phyloP scores from a whole-genome alignment of 2,888 invertebrate genomes.

The Entomobrya multifasciata region DNA sequence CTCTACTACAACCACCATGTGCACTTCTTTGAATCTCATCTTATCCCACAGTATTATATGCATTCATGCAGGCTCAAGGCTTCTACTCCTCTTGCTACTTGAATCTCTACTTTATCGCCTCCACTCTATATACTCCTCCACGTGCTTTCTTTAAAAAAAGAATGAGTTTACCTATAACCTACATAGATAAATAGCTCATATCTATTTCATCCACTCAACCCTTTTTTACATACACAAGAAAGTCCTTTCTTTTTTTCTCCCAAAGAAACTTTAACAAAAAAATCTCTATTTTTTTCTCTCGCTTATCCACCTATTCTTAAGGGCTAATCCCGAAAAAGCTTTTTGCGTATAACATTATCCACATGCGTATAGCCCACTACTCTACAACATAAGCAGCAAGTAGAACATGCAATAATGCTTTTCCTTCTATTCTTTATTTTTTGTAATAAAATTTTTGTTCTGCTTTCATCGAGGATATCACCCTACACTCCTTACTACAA shows the following conservation, averaged over 20 bases:
- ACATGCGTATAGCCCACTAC: neutral
- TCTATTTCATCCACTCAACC: conserved; percentile 23
- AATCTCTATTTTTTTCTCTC: conserved; percentile 1
- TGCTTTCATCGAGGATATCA: conserved; percentile 1
- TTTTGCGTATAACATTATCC: conserved; percentile 14
- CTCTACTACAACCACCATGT: too few species aligned
- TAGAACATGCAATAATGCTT: neutral
- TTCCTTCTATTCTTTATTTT: neutral
- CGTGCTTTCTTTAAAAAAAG: neutral
- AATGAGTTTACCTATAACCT: conserved; percentile 19
- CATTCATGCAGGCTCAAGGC: too few species aligned
- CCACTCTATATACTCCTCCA: neutral
- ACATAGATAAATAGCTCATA: conserved; percentile 36
- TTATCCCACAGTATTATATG: too few species aligned
- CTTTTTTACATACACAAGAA: neutral
- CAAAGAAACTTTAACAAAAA: conserved; percentile 1
- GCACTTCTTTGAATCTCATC: neutral
- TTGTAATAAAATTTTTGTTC: too few species aligned
- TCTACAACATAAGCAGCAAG: too few species aligned
- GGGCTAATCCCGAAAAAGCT: conserved; percentile 28
- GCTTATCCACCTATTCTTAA: conserved; percentile 6
- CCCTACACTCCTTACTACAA: neutral
- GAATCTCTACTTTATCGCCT: conserved; percentile 18
- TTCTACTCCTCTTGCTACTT: neutral
- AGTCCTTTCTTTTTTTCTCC: neutral